Evolutionary conservation across 2,888 invertebrate genomes (phyloP).

Genomic region (Ochropleura plecta): DNA sequence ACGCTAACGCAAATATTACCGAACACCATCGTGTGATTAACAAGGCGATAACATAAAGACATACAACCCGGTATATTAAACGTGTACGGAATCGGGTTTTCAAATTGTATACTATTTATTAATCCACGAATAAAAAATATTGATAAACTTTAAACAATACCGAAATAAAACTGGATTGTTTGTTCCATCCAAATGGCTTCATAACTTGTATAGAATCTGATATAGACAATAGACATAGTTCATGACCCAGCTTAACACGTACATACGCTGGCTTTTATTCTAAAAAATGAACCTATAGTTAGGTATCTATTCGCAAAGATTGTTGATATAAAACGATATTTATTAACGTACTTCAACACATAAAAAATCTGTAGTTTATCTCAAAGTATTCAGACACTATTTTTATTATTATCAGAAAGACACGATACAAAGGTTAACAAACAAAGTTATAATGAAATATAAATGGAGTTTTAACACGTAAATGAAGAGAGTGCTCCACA

Average conservation of each 20-base stretch:
- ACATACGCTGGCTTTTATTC: constrained; percentile 38
- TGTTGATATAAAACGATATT: neutral
- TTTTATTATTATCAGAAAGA: constrained; percentile 22
- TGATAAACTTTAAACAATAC: constrained; percentile 3
- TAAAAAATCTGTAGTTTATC: neutral
- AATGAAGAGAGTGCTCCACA: constrained; percentile 43
- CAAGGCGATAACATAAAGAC: constrained; percentile 24
- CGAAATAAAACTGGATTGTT: constrained; percentile 17
- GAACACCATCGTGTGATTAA: constrained; percentile 14
- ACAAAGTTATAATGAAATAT: constrained; percentile 44
- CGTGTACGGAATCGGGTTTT: neutral
- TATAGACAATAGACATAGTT: constrained; percentile 49
- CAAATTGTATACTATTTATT: neutral
- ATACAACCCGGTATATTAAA: neutral
- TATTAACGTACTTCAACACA: neutral
- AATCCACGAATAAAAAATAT: constrained; percentile 13
- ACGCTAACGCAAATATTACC: constrained; percentile 28
- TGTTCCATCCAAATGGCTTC: constrained; percentile 32
- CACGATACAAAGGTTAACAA: constrained; percentile 27
- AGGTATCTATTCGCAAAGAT: neutral
- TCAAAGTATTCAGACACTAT: constrained; percentile 16
- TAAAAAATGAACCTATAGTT: constrained; percentile 18
- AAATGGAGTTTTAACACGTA: constrained; percentile 44
- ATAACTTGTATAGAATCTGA: constrained; percentile 37
- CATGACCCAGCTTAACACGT: constrained; percentile 42